Evolutionary conservation across 2,113 vertebrate genomes (phyloP).

Genomic region (Labeo rohita): DNA sequence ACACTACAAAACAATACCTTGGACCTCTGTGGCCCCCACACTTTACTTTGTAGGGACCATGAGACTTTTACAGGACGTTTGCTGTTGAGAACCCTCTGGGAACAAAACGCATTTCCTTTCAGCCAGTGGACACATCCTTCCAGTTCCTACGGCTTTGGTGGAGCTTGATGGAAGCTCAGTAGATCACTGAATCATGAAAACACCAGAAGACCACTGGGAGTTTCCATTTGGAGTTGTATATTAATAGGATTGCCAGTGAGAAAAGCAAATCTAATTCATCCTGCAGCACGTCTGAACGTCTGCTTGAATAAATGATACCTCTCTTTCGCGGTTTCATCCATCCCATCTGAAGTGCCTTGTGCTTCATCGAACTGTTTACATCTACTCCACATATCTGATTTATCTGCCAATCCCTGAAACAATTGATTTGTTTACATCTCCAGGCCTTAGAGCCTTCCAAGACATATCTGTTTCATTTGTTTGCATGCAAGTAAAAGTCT

Average conservation of each 20-base stretch:
- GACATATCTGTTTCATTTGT: neutral
- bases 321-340: neutral
- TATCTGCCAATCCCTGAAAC: neutral
- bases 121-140: neutral
- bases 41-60: conserved; percentile 17
- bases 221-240: conserved; percentile 8
- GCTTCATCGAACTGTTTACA: neutral
- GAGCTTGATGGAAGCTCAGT: conserved; percentile 18
- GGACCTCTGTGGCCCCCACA: neutral
- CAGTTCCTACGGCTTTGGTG: neutral
- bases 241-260: conserved; percentile 20
- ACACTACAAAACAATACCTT: neutral
- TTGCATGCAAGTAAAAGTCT: neutral
- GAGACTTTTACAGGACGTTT: neutral
- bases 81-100: neutral
- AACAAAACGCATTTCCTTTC: conserved; percentile 21
- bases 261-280: conserved; percentile 6
- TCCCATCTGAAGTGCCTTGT: conserved; percentile 22
- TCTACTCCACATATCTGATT: conserved; percentile 20
- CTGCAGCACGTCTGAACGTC: neutral
- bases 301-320: neutral
- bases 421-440: neutral
- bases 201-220: conserved; percentile 31
- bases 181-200: conserved; percentile 32
- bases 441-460: neutral